A percentile compares a stretch with the other conserved stretches of the same genome.
Evolutionary conservation across 2,113 vertebrate species (phyloP).

Genomic region (Elgaria multicarinata): DNA sequence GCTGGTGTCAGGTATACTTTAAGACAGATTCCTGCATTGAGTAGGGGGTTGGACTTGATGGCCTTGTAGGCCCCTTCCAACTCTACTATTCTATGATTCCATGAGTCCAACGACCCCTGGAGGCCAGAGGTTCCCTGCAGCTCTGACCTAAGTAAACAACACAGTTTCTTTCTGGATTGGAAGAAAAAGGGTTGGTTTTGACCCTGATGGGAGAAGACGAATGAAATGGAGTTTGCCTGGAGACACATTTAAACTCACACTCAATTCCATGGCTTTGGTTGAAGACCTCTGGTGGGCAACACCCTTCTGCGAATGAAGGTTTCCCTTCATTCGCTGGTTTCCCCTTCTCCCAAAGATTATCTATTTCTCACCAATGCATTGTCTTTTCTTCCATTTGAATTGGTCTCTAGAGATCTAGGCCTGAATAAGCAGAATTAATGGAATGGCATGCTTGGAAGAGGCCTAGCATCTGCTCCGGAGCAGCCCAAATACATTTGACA

Average conservation of each 20-base stretch:
- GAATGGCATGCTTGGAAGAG: neutral
- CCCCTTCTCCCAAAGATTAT: neutral
- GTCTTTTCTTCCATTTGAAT: neutral
- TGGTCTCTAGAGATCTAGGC: neutral
- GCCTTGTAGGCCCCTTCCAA: too few species aligned
- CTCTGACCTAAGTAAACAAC: neutral
- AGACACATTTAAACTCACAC: neutral
- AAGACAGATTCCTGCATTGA: too few species aligned
- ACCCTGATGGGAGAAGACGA: neutral
- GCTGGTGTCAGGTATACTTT: too few species aligned
- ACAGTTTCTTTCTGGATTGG: neutral
- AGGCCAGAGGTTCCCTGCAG: neutral
- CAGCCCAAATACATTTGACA: neutral
- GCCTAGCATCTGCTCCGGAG: neutral
- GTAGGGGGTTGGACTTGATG: too few species aligned
- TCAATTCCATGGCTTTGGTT: neutral
- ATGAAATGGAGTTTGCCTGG: neutral
- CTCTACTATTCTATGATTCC: too few species aligned
- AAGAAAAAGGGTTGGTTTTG: neutral
- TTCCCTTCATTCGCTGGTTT: too few species aligned
- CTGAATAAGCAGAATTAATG: neutral
- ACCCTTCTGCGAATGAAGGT: neutral
- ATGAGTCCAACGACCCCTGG: too few species aligned
- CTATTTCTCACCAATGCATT: neutral
- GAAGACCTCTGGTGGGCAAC: neutral